These are phyloP conservation scores for Teleogryllus occipitalis DNA, from an alignment of 1,140 invertebrate species.

Conservation along the genomic window DNA sequence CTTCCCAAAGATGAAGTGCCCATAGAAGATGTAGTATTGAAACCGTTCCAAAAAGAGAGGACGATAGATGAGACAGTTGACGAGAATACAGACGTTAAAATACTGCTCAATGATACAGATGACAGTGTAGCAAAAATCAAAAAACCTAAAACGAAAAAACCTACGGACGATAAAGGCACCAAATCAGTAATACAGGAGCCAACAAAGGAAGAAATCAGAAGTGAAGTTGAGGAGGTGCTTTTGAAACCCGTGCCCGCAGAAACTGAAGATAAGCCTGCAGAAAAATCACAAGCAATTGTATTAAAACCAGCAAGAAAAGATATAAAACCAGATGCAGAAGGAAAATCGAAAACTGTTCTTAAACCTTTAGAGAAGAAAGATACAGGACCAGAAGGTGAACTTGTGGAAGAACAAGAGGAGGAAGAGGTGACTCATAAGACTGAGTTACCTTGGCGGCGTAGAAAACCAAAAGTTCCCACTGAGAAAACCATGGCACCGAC, in stretches of 20 bases:
- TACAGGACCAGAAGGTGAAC: slow-evolving; percentile 7
- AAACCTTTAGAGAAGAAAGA: slow-evolving; percentile 21
- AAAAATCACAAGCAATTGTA: slow-evolving; percentile 16
- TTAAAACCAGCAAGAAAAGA: background rate
- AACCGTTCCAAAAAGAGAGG: slow-evolving; percentile 28
- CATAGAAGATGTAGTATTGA: slow-evolving; percentile 27
- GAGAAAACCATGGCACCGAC: slow-evolving; percentile 11
- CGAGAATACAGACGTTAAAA: background rate
- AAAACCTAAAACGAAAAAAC: too few species aligned
- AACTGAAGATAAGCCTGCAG: slow-evolving; percentile 27
- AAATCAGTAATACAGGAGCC: too few species aligned
- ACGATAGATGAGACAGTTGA: slow-evolving; percentile 27
- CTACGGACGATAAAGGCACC: slow-evolving; percentile 26
- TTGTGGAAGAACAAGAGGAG: background rate
- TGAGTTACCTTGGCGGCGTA: slow-evolving; percentile 10
- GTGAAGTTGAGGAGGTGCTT: too few species aligned
- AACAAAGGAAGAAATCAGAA: background rate
- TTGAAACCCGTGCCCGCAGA: slow-evolving; percentile 14
- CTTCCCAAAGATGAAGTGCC: slow-evolving; percentile 27
- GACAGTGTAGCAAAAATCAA: slow-evolving; percentile 26
- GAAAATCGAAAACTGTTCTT: background rate
- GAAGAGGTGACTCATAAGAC: slow-evolving; percentile 8
- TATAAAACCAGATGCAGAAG: too few species aligned
- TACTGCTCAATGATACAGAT: background rate
- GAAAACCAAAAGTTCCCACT: slow-evolving; percentile 4